These are phyloP conservation scores for Nymphalis io DNA, from an alignment of 1,140 invertebrate genomes.

Conservation along the genomic window DNA sequence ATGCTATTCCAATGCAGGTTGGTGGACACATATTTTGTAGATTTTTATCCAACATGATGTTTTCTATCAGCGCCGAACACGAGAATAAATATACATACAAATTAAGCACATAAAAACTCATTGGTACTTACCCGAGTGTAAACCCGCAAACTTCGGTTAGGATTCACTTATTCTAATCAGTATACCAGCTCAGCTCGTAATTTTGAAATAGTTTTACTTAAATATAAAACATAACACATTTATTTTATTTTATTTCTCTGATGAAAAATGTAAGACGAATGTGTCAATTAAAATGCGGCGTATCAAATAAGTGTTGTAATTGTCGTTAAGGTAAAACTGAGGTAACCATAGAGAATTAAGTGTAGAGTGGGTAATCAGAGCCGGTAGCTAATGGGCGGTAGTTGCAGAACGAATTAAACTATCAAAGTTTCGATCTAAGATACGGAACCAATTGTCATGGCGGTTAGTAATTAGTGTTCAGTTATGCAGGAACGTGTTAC, in stretches of 20 bases:
- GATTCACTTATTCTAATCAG: too few relatives aligned
- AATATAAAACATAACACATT: neutral
- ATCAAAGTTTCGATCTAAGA: conserved; percentile 43
- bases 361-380: conserved; percentile 59
- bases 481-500: neutral
- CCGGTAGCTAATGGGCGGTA: conserved; percentile 63
- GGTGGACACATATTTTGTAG: too few relatives aligned
- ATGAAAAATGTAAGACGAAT: conserved; percentile 1
- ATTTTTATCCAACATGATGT: too few relatives aligned
- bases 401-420: conserved; percentile 70
- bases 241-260: neutral
- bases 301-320: conserved; percentile 65
- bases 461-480: conserved; percentile 15
- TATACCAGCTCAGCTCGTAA: too few relatives aligned
- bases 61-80: too few relatives aligned
- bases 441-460: conserved; percentile 30
- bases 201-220: neutral
- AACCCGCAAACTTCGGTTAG: too few relatives aligned
- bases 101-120: too few relatives aligned
- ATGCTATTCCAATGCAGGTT: too few relatives aligned
- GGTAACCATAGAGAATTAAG: conserved; percentile 68
- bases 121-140: too few relatives aligned
- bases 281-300: conserved; percentile 61
- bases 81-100: too few relatives aligned
- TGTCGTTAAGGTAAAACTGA: conserved; percentile 64